Percentiles rank a stretch among this genome's conserved stretches.
phyloP scores from a whole-genome alignment of 2,113 vertebrate genomes.

The Sylvia atricapilla region DNA sequence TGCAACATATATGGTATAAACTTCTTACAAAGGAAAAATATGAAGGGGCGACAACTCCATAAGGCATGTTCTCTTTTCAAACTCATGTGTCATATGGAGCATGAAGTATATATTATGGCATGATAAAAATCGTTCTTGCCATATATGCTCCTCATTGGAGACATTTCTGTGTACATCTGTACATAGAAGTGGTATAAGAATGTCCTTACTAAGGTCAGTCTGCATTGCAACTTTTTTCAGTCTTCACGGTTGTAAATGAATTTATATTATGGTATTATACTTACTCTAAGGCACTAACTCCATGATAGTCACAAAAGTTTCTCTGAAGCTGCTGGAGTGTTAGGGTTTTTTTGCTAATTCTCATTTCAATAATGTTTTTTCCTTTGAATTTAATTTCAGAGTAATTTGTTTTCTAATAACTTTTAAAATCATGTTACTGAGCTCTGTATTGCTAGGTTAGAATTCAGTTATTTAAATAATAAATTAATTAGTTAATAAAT shows the following conservation, averaged over 20 bases:
- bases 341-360: background rate
- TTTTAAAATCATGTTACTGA: background rate
- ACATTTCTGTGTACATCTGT: fast-evolving
- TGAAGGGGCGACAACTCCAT: background rate
- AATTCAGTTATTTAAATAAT: background rate
- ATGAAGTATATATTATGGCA: background rate
- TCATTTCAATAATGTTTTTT: background rate
- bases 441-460: background rate
- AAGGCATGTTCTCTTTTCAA: background rate
- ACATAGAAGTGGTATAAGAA: background rate
- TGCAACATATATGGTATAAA: background rate
- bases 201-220: background rate
- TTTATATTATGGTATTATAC: background rate
- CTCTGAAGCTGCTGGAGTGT: background rate
- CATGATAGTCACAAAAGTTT: background rate
- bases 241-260: background rate
- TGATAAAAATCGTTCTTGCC: background rate
- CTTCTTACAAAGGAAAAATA: background rate
- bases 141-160: background rate
- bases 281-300: background rate
- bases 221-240: background rate
- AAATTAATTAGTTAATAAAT: background rate
- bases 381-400: background rate
- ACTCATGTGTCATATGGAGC: background rate
- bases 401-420: background rate